A percentile compares a stretch with the other conserved stretches of the same genome.
These are phyloP conservation scores for Dasysyrphus albostriatus DNA, from an alignment of 2,888 invertebrate genomes.

Conservation along the genomic window DNA sequence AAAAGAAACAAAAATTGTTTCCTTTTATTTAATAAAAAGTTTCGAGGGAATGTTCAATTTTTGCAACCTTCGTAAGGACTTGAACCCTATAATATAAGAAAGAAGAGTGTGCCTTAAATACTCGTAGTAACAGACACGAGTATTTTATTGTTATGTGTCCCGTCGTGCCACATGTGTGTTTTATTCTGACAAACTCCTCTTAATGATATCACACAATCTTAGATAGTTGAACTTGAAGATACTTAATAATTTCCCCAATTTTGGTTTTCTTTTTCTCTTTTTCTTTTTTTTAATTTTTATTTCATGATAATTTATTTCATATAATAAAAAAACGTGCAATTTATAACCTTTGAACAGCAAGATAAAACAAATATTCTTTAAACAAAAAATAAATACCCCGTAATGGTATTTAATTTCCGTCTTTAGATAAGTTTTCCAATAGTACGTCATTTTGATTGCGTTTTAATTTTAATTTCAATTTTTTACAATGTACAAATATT, in stretches of 20 bases:
- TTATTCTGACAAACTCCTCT: not conserved
- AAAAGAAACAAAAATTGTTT: not conserved
- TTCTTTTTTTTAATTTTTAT: not conserved
- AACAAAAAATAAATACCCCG: not conserved
- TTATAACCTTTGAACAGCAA: slow-evolving; percentile 15
- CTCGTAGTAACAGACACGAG: slow-evolving; percentile 10
- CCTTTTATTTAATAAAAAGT: not conserved
- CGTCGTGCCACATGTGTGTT: slow-evolving; percentile 26
- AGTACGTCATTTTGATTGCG: slow-evolving; percentile 22
- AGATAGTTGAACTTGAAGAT: slow-evolving; percentile 11
- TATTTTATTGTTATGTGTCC: slow-evolving; percentile 1
- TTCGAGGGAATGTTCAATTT: not conserved
- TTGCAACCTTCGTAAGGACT: slow-evolving; percentile 4
- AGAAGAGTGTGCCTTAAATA: not conserved
- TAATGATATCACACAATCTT: not conserved
- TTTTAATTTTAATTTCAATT: slow-evolving; percentile 3
- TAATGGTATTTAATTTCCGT: not conserved
- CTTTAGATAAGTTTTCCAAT: slow-evolving; percentile 4
- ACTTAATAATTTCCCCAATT: not conserved
- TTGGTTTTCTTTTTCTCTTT: not conserved
- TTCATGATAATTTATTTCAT: not conserved
- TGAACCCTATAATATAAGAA: not conserved
- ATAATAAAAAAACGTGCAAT: slow-evolving; percentile 8
- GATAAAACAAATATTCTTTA: not conserved
- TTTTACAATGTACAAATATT: slow-evolving; percentile 9